These are phyloP conservation scores for Nasonovia ribisnigri DNA, from an alignment of 2,888 invertebrate genomes.

Conservation along the genomic window DNA sequence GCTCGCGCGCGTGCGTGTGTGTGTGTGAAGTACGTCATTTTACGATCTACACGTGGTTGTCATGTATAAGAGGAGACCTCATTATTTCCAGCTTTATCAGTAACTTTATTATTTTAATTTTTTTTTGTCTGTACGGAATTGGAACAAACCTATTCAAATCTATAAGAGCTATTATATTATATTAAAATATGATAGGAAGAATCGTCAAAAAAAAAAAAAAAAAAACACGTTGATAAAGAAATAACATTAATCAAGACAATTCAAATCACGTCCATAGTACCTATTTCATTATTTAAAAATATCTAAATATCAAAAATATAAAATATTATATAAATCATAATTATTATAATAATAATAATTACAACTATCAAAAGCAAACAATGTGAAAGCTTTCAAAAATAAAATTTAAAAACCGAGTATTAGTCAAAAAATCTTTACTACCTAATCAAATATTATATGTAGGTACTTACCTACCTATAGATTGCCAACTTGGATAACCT, in stretches of 20 bases:
- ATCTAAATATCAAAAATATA: background rate
- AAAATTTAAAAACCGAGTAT: background rate
- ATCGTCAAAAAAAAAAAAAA: background rate
- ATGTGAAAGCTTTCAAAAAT: background rate
- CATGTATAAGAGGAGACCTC: slow-evolving; percentile 35
- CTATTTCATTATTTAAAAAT: background rate
- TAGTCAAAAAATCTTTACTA: background rate
- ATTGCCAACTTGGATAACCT: too few species aligned
- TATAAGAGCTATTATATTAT: slow-evolving; percentile 31
- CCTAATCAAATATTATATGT: background rate
- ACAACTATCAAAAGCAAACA: background rate
- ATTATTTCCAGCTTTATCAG: slow-evolving; percentile 56
- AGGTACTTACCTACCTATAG: background rate
- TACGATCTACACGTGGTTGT: slow-evolving; percentile 55
- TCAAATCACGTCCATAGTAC: background rate
- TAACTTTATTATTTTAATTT: slow-evolving; percentile 35
- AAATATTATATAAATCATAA: background rate
- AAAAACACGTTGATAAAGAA: background rate
- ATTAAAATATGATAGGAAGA: background rate
- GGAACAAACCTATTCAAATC: slow-evolving; percentile 51
- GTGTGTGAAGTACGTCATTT: background rate
- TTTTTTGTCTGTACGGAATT: slow-evolving; percentile 34
- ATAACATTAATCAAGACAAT: background rate
- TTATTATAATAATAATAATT: background rate
- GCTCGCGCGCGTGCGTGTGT: background rate